Conservation (phyloP, 2,888 invertebrate species). For the Periphyllus acericola region DNA sequence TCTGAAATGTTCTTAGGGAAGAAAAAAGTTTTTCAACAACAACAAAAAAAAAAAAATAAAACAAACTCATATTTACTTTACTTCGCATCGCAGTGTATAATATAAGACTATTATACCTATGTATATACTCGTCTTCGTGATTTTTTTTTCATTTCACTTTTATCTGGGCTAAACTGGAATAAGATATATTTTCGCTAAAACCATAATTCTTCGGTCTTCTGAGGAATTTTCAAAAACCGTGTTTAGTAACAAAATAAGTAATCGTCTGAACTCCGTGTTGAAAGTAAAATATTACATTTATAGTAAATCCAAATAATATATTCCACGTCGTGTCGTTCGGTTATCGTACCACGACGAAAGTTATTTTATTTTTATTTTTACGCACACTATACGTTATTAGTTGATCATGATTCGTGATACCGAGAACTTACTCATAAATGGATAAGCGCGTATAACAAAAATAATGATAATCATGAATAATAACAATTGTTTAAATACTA, state of each 20-base stretch:
- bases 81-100: background rate
- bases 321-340: background rate
- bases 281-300: background rate
- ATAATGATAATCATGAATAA: too few relatives aligned
- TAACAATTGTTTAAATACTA: too few relatives aligned
- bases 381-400: too few relatives aligned
- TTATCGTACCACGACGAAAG: background rate
- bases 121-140: background rate
- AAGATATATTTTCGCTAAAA: too few relatives aligned
- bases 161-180: too few relatives aligned
- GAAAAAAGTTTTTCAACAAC: background rate
- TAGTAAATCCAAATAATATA: background rate
- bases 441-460: too few relatives aligned
- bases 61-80: background rate
- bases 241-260: background rate
- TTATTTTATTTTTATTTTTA: background rate
- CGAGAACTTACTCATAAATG: too few relatives aligned
- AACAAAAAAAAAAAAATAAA: background rate
- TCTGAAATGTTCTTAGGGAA: background rate
- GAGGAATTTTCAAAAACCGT: background rate
- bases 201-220: background rate
- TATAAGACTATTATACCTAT: background rate
- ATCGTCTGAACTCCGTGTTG: background rate
- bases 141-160: too few relatives aligned
- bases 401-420: too few relatives aligned